These are phyloP conservation scores for Galeopterus variegatus DNA, from an alignment of 2,113 vertebrate species.

Conservation along the genomic window DNA sequence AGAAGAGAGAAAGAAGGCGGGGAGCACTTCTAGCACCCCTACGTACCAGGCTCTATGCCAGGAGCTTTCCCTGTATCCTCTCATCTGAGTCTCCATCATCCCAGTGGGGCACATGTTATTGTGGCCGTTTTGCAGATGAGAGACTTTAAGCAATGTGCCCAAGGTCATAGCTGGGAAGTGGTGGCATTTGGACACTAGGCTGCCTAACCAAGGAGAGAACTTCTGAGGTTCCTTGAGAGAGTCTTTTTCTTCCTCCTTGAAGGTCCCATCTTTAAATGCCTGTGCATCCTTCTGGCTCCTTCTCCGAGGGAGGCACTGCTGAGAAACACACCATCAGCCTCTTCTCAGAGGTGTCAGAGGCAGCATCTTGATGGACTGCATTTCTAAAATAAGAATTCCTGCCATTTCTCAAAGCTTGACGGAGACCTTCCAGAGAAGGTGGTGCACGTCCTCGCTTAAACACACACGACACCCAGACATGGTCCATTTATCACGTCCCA, in stretches of 20 bases:
- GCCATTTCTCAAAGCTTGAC: not conserved
- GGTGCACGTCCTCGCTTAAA: not conserved
- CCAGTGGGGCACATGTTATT: rapidly evolving
- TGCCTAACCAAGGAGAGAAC: not conserved
- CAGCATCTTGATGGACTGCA: not conserved
- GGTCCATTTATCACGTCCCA: not conserved
- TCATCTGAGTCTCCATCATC: not conserved
- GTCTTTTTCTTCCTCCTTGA: not conserved
- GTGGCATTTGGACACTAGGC: not conserved
- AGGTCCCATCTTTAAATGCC: not conserved
- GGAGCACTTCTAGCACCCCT: too few species aligned
- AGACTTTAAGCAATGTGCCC: not conserved
- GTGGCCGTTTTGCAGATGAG: not conserved
- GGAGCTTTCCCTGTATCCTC: not conserved
- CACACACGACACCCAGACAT: not conserved
- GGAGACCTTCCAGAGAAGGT: not conserved
- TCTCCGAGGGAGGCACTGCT: not conserved
- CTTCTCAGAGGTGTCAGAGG: not conserved
- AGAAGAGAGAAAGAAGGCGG: not conserved
- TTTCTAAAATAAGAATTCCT: slow-evolving; percentile 63
- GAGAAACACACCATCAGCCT: not conserved
- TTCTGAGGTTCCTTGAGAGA: not conserved
- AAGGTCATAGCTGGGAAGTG: not conserved
- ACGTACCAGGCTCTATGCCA: not conserved
- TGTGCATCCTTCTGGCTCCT: not conserved